Conservation (phyloP, 2,797 vertebrate species). For the Smutsia temminckii region DNA sequence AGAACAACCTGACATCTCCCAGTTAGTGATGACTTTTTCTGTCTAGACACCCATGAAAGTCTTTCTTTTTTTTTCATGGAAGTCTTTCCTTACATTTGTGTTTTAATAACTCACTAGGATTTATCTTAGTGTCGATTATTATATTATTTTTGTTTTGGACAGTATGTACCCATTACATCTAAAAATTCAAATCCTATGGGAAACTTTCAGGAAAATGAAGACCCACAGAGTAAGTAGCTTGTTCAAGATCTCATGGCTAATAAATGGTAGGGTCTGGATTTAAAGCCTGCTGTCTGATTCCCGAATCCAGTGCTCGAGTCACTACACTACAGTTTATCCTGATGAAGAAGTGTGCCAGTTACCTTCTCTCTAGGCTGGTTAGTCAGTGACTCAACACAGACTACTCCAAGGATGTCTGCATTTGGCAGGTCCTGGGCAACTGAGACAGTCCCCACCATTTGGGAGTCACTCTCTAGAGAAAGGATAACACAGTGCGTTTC, state of each 20-base stretch:
- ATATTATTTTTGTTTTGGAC: conserved; percentile 19
- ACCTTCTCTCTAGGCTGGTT: background rate
- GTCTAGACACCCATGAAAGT: background rate
- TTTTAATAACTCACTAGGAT: background rate
- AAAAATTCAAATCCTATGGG: background rate
- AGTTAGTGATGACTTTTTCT: background rate
- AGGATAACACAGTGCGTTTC: background rate
- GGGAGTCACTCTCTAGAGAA: conserved; percentile 14
- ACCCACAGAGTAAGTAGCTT: background rate
- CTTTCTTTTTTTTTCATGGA: background rate
- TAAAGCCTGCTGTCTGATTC: background rate
- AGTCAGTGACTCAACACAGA: background rate
- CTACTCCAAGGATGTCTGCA: background rate
- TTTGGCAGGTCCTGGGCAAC: background rate
- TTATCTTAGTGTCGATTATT: conserved; percentile 15
- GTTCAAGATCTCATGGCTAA: background rate
- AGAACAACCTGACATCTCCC: background rate
- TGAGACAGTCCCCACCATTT: background rate
- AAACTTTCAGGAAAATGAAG: conserved; percentile 23
- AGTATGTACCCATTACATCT: background rate
- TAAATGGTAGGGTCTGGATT: background rate
- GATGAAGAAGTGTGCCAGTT: background rate
- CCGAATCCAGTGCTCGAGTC: background rate
- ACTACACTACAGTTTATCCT: background rate
- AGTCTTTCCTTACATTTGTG: background rate